Percentiles rank a stretch among this genome's conserved stretches.
Conservation (phyloP, 2,113 vertebrate species). For the Melospiza melodia region DNA sequence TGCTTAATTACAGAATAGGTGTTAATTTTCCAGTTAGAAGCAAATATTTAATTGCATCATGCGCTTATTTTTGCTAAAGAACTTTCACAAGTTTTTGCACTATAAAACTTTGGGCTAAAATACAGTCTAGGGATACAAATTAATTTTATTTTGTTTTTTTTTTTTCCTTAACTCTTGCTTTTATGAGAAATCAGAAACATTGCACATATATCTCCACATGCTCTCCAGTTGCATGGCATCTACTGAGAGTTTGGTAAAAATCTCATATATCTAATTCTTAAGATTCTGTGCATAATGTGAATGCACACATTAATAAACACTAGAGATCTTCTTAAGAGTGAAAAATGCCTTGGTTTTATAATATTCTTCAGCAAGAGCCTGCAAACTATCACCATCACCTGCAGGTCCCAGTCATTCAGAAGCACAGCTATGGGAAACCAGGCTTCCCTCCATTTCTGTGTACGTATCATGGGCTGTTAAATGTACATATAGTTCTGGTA, state of each 20-base stretch:
- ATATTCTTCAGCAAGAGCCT: not conserved
- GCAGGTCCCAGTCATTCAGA: not conserved
- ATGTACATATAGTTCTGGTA: not conserved
- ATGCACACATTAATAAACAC: not conserved
- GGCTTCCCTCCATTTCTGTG: not conserved
- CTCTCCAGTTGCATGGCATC: not conserved
- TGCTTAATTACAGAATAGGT: not conserved
- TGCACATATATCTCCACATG: rapidly evolving
- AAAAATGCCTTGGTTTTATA: not conserved
- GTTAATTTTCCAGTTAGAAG: conserved; percentile 3
- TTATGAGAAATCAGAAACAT: not conserved
- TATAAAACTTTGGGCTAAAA: not conserved
- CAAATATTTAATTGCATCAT: not conserved
- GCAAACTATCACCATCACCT: not conserved
- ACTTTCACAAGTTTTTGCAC: not conserved
- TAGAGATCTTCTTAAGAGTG: not conserved
- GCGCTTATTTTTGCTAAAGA: not conserved
- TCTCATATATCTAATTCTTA: not conserved
- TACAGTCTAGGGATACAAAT: not conserved
- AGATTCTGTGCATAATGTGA: not conserved
- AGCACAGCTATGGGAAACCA: not conserved
- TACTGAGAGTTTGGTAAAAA: not conserved
- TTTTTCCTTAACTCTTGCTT: not conserved
- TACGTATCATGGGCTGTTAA: not conserved
- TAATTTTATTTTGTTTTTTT: rapidly evolving